Base-by-base conservation (phyloP, 2,797 vertebrate genomes). In the Labroides dimidiatus region DNA sequence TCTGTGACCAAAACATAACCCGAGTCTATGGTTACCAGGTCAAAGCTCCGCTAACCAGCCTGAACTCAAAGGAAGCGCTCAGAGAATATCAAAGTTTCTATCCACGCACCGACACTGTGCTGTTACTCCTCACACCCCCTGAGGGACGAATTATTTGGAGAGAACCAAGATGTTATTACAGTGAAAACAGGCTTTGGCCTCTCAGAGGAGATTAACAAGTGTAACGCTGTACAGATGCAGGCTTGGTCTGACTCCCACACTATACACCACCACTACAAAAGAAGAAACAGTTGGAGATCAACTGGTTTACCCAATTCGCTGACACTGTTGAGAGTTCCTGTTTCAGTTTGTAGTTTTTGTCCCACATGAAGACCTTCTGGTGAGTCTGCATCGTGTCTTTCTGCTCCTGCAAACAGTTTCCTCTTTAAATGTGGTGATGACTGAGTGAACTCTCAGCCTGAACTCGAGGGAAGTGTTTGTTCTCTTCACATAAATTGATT, bases 121-220 rank as follows among this genome's bases (percentile, higher is more conserved):
- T 48, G 12, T 23, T 14, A 48, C 47, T 48, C 47, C 4, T 48
- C 20, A n/a, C 45, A 20, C 45, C 45, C 45, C 47, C 47, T 15
- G 20, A 23, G 47, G 47, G 47, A 23, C 2, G 47, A 49, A 15
- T 24, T 21, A 23, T 49, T 24, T 24, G 21, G 47, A 48, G 47
- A 24, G 45, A 23, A 48, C 10, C 45, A 20, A 23, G 47, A 49
- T 49, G 47, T 24, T 24, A 9, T 24, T 49, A 15, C 21, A 49
- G 47, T 49, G 47, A 49, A 49, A 49, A 49, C 47, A 49, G 47
- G 47, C 47, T 24, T 23, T 9, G 47, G 47, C 47, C 47, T 49
- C 24, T 51, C 16, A 1, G 49, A 51, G 27, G 7, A 51, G 27
- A 30, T 51, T 33, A 33, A 52, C 50, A 52, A 12, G 50, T 17